These are phyloP conservation scores for Lagocephalus sceleratus DNA, from an alignment of 2,797 vertebrate genomes.

Conservation along the genomic window DNA sequence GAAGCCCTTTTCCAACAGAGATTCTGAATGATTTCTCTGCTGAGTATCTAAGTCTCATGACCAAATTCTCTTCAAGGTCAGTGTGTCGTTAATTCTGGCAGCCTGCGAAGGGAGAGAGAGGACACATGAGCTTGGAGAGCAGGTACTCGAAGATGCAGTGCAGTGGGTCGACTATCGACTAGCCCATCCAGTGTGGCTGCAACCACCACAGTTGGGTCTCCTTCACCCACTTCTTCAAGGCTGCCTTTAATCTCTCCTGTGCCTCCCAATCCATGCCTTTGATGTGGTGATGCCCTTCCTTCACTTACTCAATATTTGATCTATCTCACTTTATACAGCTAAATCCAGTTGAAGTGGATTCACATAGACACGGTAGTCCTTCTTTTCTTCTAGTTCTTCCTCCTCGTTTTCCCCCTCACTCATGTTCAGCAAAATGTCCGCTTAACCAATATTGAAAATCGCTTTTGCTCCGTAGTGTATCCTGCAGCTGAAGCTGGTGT, in stretches of 20 bases:
- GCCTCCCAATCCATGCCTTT: constrained; percentile 71
- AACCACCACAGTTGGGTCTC: constrained; percentile 70
- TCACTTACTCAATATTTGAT: constrained; percentile 79
- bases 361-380: constrained; percentile 45
- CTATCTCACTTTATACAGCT: constrained; percentile 66
- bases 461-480: constrained; percentile 24
- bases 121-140: constrained; percentile 22
- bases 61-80: constrained; percentile 41
- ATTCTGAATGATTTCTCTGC: constrained; percentile 19
- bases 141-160: constrained; percentile 45
- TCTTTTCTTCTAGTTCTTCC: constrained; percentile 28
- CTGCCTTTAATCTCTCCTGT: constrained; percentile 78
- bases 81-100: constrained; percentile 45
- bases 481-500: constrained; percentile 22
- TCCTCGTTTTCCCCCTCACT: constrained; percentile 19
- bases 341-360: constrained; percentile 70
- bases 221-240: constrained; percentile 80
- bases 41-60: constrained; percentile 18
- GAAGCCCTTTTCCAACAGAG: too few relatives aligned
- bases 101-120: constrained; percentile 13
- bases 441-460: constrained; percentile 39
- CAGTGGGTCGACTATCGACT: constrained; percentile 68
- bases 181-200: constrained; percentile 50
- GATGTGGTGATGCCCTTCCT: constrained; percentile 75
- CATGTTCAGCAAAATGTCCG: constrained; percentile 47